Evolutionary conservation across 2,797 vertebrate species (phyloP), one percentile per base, ranked within the genome.

Genomic region (Gallinago stenura): DNA sequence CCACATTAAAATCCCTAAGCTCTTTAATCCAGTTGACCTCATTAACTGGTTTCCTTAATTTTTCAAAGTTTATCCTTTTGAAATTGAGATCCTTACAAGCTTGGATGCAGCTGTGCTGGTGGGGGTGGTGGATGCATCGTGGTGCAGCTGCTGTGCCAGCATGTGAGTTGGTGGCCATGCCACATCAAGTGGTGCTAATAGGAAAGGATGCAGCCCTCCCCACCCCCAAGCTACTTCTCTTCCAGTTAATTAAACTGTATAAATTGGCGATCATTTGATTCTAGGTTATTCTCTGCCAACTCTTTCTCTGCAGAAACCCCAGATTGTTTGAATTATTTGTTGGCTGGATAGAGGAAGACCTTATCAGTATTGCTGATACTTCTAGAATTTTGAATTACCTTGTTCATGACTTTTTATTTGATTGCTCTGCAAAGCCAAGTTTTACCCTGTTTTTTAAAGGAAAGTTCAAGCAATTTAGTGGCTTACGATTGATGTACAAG

Each of bases 1-100:
- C 95, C 93, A 94, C 90, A 87, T 90, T 92, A 90, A 97, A 96
- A 96, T 96, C 96, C 93, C 95, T 90, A 83, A 96, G 94, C 92
- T 95, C 95, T 96, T 95, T 97, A 97, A 97, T 96, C 83, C 86
- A 56, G 86, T 92, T 96, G 96, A 97, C 95, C 95, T 97, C 96
- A 97, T 97, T 97, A 96, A 96, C 92, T 90, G 90, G 77, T 96
- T 97, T 89, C 93, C 92, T 96, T 97, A 93, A 95, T 96, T 96
- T 96, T 93, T 90, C 81, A 21, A 94, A 97, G 60, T 96, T 90
- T 93, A 89, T 93, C 66, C 91, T 87, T 89, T 96, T 93, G 93
- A 93, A 94, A 95, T 85, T 73, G 93, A 90, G 86, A 84, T 90
- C 48, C 75, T 93, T 70, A 60, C 81, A 92, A 89, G 92, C 93